Evolutionary conservation across 2,888 invertebrate species (phyloP), one percentile per base, ranked within the genome.

Genomic region (Pyrocoelia pectoralis): DNA sequence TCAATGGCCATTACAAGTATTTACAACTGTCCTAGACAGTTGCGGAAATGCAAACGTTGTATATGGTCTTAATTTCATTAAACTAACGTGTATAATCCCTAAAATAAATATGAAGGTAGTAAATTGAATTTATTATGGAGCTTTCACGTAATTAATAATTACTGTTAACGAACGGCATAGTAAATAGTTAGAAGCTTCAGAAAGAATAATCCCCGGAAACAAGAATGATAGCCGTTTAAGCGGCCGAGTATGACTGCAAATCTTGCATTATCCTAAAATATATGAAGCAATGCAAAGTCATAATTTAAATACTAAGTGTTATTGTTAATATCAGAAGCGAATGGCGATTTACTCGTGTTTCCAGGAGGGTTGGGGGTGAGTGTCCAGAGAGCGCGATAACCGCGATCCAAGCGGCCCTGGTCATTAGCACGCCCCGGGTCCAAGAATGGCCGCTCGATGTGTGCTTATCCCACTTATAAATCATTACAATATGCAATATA

Each of bases 401-500:
- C 79, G 78, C 80, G 79, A 81, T 80, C 81, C 80, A 74, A 77
- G 78, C 79, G 77, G 75, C 78, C 75, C 76, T 80, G 81, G 80
- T 81, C 81, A 81, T 81, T 81, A 81, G 81, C 81, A 81, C 81
- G 80, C 80, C 79, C 79, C 79, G 79, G 78, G 79, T 80, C 79
- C 80, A 80, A 81, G 80, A 80, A 81, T 80, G 80, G 79, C 79
- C 79, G 79, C 78, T 66, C 76, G 78, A 79, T 79, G 78, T 79
- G 79, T 80, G 81, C 81, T 82, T 82, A 82, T 81, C 81, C 81
- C 73, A 70, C 76, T 74, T 80, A 81, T 82, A 82, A 82, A 82
- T 82, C 82, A 82, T 81, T 80, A 81, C 80, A 81, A 81, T 82
- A 81, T 81, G 82, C 81, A 82, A 82, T 82, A 82, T 81, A 82